Evolutionary conservation across 2,113 vertebrate species (phyloP).

Genomic region (Eidolon helvum): DNA sequence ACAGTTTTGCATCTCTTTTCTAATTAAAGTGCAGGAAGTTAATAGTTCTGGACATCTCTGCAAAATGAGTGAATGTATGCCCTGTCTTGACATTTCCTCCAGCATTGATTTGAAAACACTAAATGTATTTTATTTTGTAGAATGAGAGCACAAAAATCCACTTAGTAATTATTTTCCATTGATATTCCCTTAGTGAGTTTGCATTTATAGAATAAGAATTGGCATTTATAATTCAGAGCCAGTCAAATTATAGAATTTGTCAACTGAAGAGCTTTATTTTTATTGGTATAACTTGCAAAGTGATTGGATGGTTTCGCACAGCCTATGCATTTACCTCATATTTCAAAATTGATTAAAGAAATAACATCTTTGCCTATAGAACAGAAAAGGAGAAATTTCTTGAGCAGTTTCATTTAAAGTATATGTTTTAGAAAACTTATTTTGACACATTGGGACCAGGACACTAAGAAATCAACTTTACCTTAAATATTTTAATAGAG

Average conservation of each 20-base stretch:
- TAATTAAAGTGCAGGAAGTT: conserved; percentile 73
- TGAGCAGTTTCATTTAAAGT: neutral
- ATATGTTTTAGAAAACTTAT: conserved; percentile 19
- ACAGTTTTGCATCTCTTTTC: conserved; percentile 59
- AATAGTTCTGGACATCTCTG: conserved; percentile 63
- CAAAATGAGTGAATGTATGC: conserved; percentile 63
- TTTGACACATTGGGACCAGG: conserved; percentile 1
- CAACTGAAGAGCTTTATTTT: conserved; percentile 64
- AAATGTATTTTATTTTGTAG: conserved; percentile 71
- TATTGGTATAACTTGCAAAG: conserved; percentile 62
- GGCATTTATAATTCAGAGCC: conserved; percentile 68
- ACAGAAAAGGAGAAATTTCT: neutral
- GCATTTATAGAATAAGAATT: conserved; percentile 65
- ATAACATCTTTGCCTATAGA: neutral
- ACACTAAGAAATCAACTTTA: conserved; percentile 31
- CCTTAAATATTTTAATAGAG: conserved; percentile 59
- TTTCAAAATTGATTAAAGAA: conserved; percentile 59
- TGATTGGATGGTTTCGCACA: conserved; percentile 22
- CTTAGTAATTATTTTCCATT: conserved; percentile 68
- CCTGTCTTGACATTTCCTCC: conserved; percentile 64
- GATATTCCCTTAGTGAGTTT: conserved; percentile 62
- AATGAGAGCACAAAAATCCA: conserved; percentile 45
- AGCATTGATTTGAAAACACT: conserved; percentile 67
- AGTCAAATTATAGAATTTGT: conserved; percentile 66
- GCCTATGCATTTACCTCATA: conserved; percentile 54